Evolutionary conservation across 1,140 invertebrate genomes (phyloP).

Genomic region (Halictus rubicundus): DNA sequence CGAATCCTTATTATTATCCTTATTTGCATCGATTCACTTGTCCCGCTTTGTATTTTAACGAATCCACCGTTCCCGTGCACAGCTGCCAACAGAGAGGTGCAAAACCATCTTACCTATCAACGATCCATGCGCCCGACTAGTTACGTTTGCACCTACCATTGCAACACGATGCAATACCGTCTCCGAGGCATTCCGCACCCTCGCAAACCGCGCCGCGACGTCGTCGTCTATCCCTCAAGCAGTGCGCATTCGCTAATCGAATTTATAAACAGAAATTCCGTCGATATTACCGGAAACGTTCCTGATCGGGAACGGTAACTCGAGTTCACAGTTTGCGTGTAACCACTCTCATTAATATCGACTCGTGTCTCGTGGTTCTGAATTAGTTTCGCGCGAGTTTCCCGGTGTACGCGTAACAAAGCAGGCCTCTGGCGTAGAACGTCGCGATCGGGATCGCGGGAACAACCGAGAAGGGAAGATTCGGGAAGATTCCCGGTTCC

Average conservation of each 20-base stretch:
- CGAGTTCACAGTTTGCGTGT: slow-evolving; percentile 12
- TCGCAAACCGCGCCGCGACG: background rate
- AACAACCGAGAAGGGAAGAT: background rate
- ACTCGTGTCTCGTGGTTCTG: slow-evolving; percentile 69
- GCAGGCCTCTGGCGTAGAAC: slow-evolving; percentile 33
- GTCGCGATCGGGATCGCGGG: slow-evolving; percentile 10
- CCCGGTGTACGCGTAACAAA: slow-evolving; percentile 54
- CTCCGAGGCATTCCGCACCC: background rate
- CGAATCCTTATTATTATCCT: too few species aligned
- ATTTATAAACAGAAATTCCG: background rate
- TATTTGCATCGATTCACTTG: too few species aligned
- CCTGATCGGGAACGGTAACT: background rate
- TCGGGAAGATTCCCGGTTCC: background rate
- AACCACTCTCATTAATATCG: slow-evolving; percentile 72
- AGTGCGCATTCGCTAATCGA: background rate
- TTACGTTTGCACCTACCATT: background rate
- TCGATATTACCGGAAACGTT: slow-evolving; percentile 9
- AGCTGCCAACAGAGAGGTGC: too few species aligned
- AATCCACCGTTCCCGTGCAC: too few species aligned
- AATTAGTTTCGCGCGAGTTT: slow-evolving; percentile 72
- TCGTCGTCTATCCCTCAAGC: background rate
- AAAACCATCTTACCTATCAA: background rate
- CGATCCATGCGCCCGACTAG: background rate
- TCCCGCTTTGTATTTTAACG: too few species aligned
- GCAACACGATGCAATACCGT: background rate